These are phyloP conservation scores for Semnopithecus entellus DNA, from an alignment of 2,113 vertebrate genomes.

Conservation along the genomic window DNA sequence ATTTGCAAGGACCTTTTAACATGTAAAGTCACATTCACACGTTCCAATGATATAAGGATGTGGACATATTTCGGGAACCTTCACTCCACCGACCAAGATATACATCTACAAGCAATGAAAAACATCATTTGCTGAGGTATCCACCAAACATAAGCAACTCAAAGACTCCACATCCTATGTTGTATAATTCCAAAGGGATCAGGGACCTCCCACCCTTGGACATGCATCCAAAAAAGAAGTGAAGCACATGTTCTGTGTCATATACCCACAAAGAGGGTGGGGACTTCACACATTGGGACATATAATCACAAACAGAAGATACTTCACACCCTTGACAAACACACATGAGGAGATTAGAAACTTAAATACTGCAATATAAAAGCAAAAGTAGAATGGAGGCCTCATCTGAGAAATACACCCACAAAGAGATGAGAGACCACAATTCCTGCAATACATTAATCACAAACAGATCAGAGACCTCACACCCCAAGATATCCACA, in stretches of 20 bases:
- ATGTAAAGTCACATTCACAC: not conserved
- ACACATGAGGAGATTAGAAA: not conserved
- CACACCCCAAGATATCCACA: not conserved
- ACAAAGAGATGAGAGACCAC: not conserved
- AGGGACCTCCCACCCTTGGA: not conserved
- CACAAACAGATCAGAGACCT: not conserved
- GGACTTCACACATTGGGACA: not conserved
- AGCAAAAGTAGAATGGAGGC: not conserved
- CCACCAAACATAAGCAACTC: not conserved
- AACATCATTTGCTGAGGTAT: not conserved
- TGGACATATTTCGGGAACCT: not conserved
- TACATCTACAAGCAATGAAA: not conserved
- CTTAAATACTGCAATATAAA: conserved; percentile 8
- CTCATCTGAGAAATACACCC: not conserved
- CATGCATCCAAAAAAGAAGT: not conserved
- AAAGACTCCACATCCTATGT: not conserved
- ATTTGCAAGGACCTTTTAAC: not conserved
- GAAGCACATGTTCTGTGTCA: not conserved
- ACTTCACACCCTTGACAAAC: not conserved
- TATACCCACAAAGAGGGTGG: not conserved
- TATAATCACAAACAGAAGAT: not conserved
- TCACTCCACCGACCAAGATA: not conserved
- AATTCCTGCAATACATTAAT: not conserved
- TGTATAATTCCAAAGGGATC: not conserved
- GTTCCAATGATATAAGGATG: not conserved